Percentiles rank a stretch among this genome's conserved stretches.
These are phyloP conservation scores for Anorthoa munda DNA, from an alignment of 2,888 invertebrate species.

Conservation along the genomic window DNA sequence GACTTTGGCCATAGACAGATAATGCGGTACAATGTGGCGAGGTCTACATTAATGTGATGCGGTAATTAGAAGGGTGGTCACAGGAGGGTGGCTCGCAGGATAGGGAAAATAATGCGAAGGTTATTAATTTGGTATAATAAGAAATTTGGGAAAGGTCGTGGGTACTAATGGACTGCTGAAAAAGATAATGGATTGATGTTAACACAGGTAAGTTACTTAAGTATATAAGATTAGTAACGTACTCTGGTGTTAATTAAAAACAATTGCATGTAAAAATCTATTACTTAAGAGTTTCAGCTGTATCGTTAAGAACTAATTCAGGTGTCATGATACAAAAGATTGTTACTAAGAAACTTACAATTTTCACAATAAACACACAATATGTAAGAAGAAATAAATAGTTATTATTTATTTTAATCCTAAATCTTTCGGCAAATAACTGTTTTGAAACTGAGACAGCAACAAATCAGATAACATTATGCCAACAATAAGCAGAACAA, in stretches of 20 bases:
- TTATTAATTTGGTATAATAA: slow-evolving; percentile 1
- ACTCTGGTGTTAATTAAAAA: too few relatives aligned
- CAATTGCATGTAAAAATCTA: too few relatives aligned
- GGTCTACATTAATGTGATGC: slow-evolving; percentile 21
- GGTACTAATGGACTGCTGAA: not conserved
- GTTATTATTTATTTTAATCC: too few relatives aligned
- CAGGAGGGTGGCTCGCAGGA: not conserved
- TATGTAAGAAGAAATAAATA: too few relatives aligned
- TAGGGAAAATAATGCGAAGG: not conserved
- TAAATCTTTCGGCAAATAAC: not conserved
- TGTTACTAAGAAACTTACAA: too few relatives aligned
- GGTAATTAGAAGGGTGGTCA: slow-evolving; percentile 16
- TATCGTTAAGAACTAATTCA: too few relatives aligned
- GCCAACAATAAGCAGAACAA: not conserved
- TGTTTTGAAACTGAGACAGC: not conserved
- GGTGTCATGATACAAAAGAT: too few relatives aligned
- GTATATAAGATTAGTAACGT: not conserved
- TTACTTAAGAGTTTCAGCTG: too few relatives aligned
- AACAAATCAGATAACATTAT: too few relatives aligned
- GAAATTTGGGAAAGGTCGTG: not conserved
- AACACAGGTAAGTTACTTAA: not conserved
- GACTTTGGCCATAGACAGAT: not conserved
- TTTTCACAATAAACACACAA: too few relatives aligned
- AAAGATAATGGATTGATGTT: not conserved
- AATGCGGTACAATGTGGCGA: slow-evolving; percentile 4